Conservation (phyloP, 2,888 invertebrate genomes). For the Folsomia candida region DNA sequence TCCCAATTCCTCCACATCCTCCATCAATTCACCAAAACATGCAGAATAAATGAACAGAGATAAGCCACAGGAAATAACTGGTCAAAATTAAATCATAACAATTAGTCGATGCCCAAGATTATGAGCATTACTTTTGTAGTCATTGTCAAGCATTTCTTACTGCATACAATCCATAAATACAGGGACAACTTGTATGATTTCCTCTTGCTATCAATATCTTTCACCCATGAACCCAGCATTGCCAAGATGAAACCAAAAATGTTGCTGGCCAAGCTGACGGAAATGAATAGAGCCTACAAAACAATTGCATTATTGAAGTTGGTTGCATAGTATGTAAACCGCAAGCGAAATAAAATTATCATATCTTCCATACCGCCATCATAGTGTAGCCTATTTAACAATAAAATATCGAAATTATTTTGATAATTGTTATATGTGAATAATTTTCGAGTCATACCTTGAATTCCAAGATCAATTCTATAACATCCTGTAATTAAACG, state of each 20-base stretch:
- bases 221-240: constrained; percentile 41
- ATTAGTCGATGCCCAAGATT: neutral
- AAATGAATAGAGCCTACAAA: constrained; percentile 25
- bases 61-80: constrained; percentile 35
- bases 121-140: constrained; percentile 12
- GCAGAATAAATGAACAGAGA: constrained; percentile 34
- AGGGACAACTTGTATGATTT: constrained; percentile 42
- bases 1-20: constrained; percentile 31
- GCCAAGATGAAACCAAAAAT: constrained; percentile 38
- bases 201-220: constrained; percentile 45
- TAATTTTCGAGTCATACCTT: constrained; percentile 32
- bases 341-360: too few species aligned
- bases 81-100: too few species aligned
- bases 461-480: constrained; percentile 41
- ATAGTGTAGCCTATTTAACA: constrained; percentile 36
- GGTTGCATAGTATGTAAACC: too few species aligned
- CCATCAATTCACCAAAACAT: constrained; percentile 35
- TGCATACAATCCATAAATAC: constrained; percentile 37
- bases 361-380: constrained; percentile 39
- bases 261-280: constrained; percentile 34
- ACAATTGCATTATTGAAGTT: too few species aligned
- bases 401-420: neutral
- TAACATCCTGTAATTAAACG: constrained; percentile 33
- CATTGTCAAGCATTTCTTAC: constrained; percentile 27
- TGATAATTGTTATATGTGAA: neutral